Evolutionary conservation across 2,797 vertebrate species (phyloP).

Genomic region (Arrhamphus sclerolepis): DNA sequence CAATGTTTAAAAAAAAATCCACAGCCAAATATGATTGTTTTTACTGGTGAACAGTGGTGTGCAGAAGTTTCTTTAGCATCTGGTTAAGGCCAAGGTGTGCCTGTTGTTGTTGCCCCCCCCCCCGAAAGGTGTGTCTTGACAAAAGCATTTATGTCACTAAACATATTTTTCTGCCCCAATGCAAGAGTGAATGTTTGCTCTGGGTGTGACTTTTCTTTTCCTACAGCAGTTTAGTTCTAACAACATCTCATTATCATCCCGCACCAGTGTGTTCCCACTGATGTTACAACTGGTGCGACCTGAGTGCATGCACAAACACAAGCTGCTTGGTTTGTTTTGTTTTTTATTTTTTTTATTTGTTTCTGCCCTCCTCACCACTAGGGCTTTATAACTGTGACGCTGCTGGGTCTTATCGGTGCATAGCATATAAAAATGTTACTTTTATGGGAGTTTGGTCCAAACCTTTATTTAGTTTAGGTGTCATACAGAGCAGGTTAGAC

Average conservation of each 20-base stretch:
- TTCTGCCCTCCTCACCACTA: neutral
- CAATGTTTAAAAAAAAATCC: too few species aligned
- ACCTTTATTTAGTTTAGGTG: slow-evolving; percentile 10
- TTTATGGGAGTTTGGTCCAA: slow-evolving; percentile 1
- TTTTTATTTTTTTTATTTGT: too few species aligned
- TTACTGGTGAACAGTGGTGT: neutral
- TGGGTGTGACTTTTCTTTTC: slow-evolving; percentile 31
- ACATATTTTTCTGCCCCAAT: slow-evolving; percentile 69
- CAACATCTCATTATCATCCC: slow-evolving; percentile 51
- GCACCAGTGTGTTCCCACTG: neutral
- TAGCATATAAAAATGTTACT: neutral
- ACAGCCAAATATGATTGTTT: too few species aligned
- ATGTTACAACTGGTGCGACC: slow-evolving; percentile 5
- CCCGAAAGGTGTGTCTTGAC: slow-evolving; percentile 55
- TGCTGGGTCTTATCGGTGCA: rapidly evolving
- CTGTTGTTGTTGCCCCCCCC: slow-evolving; percentile 2
- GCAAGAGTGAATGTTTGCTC: slow-evolving; percentile 61
- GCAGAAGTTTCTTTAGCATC: neutral
- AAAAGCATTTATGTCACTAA: slow-evolving; percentile 66
- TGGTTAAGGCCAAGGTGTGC: too few species aligned
- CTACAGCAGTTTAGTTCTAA: slow-evolving; percentile 41
- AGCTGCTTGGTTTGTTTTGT: slow-evolving; percentile 10
- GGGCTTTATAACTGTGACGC: neutral
- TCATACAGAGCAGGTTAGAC: slow-evolving; percentile 17
- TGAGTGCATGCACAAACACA: slow-evolving; percentile 12